Base-by-base conservation (phyloP, 2,113 vertebrate genomes). In the Sturnus vulgaris region DNA sequence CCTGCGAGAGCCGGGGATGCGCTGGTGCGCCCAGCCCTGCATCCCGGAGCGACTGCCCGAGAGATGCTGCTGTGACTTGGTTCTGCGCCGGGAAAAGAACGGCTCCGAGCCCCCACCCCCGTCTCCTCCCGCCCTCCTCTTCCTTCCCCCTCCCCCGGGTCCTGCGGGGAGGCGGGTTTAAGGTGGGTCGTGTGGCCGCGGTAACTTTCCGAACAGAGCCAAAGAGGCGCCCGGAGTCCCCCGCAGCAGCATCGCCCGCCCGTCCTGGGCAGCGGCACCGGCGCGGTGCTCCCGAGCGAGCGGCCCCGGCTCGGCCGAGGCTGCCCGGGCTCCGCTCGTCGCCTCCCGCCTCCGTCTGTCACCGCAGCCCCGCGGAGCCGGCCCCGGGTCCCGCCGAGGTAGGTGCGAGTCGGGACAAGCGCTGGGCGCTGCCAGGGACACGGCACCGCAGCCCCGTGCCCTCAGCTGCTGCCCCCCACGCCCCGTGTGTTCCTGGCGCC, bases 91-190 rank as follows among this genome's bases (percentile, higher is more conserved):
- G 37, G 83, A 66, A 82, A 77, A 24, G 90, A 78, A 8, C 50
- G 65, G 47, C 76, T 78, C 13, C 24, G 50, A 89, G 71, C 90
- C 90, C 56, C 95, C 97, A 88, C 95, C 96, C 88, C 56, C 56
- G 50, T 89, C 95, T 94, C 95, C 86, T 92, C 93, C 91, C 88
- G 57, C 53, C 66, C 65, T 90, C 81, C 65, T 77, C 65, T 72
- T 69, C 73, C 59, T 89, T 27, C 79, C 52, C 88, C 88, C 92
- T 91, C 87, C 95, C 94, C 73, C 70, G 68, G 71, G 94, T 90
- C 84, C 94, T 95, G 96, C 85, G 86, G 93, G 90, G 96, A 97
- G 97, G 97, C 96, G 97, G 94, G 95, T 85, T 96, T 95, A 96
- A 97, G 97, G 97, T 94, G 93, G 92, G 96, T 97, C 85, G 87